phyloP scores from a whole-genome alignment of 2,113 vertebrate species.

The Hippopotamus amphibius region DNA sequence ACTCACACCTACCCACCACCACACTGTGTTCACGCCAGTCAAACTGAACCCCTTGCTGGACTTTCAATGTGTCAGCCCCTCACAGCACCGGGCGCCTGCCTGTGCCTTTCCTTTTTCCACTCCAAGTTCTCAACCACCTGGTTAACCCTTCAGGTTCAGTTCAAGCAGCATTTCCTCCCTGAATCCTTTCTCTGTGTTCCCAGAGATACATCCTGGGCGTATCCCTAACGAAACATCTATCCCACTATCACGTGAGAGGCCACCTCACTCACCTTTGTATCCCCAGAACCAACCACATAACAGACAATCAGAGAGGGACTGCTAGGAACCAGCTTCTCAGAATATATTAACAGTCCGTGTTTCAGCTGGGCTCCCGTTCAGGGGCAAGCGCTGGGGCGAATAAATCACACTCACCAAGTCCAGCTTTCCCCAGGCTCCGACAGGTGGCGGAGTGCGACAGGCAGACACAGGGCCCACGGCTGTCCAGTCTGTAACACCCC shows the following conservation, averaged over 20 bases:
- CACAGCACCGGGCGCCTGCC: background rate
- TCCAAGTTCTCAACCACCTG: background rate
- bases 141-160: background rate
- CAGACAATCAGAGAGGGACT: background rate
- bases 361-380: background rate
- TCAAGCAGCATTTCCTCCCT: background rate
- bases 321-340: background rate
- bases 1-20: background rate
- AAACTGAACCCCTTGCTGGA: background rate
- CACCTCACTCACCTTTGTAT: background rate
- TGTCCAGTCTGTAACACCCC: background rate
- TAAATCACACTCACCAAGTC: slow-evolving; percentile 19
- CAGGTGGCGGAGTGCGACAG: background rate
- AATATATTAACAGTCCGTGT: background rate
- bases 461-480: background rate
- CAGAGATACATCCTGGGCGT: background rate
- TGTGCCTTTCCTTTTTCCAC: background rate
- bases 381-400: background rate
- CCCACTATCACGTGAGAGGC: background rate
- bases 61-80: background rate
- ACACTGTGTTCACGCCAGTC: background rate
- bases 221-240: background rate
- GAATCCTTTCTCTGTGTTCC: background rate
- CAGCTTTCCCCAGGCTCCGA: background rate
- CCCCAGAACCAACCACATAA: background rate